These are phyloP conservation scores for Seira musarum DNA, from an alignment of 2,888 invertebrate genomes.

Conservation along the genomic window DNA sequence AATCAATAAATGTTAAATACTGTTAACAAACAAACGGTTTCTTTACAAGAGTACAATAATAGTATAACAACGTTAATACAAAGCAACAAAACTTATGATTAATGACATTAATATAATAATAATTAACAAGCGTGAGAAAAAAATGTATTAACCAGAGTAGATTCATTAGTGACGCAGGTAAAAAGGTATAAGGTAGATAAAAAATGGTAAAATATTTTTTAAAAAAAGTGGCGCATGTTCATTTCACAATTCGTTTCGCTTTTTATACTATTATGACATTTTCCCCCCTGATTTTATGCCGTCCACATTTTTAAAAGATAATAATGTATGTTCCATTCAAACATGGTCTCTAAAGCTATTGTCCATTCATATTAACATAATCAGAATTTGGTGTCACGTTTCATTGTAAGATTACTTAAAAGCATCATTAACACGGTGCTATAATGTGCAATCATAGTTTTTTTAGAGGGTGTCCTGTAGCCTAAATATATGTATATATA, in stretches of 20 bases:
- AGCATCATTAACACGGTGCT: no score
- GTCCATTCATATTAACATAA: no score
- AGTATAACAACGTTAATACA: constrained; percentile 56
- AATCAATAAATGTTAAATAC: constrained; percentile 55
- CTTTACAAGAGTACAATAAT: constrained; percentile 31
- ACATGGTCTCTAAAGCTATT: neutral
- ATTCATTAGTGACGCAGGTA: constrained; percentile 2
- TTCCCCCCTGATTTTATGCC: no score
- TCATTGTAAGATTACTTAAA: no score
- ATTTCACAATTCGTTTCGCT: neutral
- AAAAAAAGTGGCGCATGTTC: neutral
- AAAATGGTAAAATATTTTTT: constrained; percentile 1
- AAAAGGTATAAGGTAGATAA: neutral
- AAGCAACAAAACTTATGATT: constrained; percentile 47
- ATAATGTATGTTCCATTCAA: neutral
- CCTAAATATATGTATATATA: no score
- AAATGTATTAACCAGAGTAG: constrained; percentile 25
- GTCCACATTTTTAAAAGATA: neutral
- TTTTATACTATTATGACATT: neutral
- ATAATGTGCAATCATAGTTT: no score
- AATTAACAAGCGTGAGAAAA: constrained; percentile 31
- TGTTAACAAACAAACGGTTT: constrained; percentile 49
- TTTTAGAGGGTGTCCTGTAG: no score
- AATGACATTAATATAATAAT: constrained; percentile 40
- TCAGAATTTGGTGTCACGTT: no score